These are phyloP conservation scores for Cosmopolites sordidus DNA, from an alignment of 2,888 invertebrate species.

Conservation along the genomic window DNA sequence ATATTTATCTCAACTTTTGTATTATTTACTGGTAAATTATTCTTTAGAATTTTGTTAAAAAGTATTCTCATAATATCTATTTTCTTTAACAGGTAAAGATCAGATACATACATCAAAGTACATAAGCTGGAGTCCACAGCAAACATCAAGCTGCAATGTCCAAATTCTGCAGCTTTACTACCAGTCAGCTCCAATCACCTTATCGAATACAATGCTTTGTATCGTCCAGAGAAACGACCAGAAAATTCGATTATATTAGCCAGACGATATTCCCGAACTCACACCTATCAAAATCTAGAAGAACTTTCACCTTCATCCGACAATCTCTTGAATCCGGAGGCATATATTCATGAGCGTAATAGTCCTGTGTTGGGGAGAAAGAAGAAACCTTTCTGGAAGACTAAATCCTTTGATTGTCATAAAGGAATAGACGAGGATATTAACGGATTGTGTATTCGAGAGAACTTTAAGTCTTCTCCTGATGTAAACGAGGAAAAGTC, in stretches of 20 bases:
- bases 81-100: slow-evolving; percentile 27
- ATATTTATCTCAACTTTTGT: no score
- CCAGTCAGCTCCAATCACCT: slow-evolving; percentile 8
- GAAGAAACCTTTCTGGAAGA: slow-evolving; percentile 16
- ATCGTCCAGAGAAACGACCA: slow-evolving; percentile 18
- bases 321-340: slow-evolving; percentile 26
- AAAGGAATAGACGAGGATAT: background rate
- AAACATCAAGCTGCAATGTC: slow-evolving; percentile 46
- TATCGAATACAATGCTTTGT: background rate
- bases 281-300: slow-evolving; percentile 24
- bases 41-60: no score
- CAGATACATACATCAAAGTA: slow-evolving; percentile 2
- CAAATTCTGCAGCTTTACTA: slow-evolving; percentile 44
- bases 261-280: slow-evolving; percentile 30
- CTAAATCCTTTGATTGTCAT: slow-evolving; percentile 32
- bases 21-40: no score
- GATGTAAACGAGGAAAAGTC: slow-evolving; percentile 18
- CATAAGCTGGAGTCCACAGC: slow-evolving; percentile 34
- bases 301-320: slow-evolving; percentile 16
- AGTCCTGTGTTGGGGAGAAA: slow-evolving; percentile 37
- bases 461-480: slow-evolving; percentile 20
- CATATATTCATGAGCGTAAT: slow-evolving; percentile 46
- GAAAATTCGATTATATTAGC: slow-evolving; percentile 37
- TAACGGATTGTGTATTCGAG: background rate
- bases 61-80: no score